Percentiles rank a stretch among this genome's conserved stretches.
These are phyloP conservation scores for Hydrophis major DNA, from an alignment of 2,797 vertebrate genomes.

Conservation along the genomic window DNA sequence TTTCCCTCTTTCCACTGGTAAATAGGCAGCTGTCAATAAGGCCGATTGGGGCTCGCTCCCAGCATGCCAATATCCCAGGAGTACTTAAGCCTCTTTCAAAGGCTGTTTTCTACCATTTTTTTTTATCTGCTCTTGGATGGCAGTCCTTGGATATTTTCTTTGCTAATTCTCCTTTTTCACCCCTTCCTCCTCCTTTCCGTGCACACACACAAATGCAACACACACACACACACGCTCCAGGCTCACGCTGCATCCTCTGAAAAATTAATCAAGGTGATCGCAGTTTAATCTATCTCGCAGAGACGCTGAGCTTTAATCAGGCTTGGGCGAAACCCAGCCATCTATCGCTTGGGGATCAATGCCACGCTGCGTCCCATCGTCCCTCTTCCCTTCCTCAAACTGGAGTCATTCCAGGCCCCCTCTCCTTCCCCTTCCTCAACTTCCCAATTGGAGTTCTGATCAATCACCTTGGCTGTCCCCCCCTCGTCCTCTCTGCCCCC, in stretches of 20 bases:
- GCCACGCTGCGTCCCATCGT: neutral
- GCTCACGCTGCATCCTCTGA: neutral
- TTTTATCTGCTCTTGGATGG: neutral
- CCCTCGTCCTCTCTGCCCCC: neutral
- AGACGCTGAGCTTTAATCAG: slow-evolving; percentile 30
- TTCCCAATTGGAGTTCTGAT: neutral
- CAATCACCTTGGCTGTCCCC: neutral
- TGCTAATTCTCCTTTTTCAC: neutral
- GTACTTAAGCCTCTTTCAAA: neutral
- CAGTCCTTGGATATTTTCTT: neutral
- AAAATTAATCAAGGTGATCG: slow-evolving; percentile 10
- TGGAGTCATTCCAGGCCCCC: fast-evolving
- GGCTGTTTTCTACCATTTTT: neutral
- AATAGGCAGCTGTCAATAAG: slow-evolving; percentile 18
- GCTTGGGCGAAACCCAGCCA: neutral
- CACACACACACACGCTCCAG: neutral
- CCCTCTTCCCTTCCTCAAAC: neutral
- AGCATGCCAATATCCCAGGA: neutral
- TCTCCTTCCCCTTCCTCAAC: neutral
- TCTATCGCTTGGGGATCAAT: neutral
- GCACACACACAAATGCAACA: neutral
- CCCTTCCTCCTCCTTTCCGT: neutral
- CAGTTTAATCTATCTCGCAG: slow-evolving; percentile 24
- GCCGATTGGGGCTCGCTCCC: neutral
- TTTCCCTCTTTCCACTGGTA: neutral